Percentiles rank a stretch among this genome's conserved stretches.
Conservation (phyloP, 2,797 vertebrate genomes). For the Labroides dimidiatus region DNA sequence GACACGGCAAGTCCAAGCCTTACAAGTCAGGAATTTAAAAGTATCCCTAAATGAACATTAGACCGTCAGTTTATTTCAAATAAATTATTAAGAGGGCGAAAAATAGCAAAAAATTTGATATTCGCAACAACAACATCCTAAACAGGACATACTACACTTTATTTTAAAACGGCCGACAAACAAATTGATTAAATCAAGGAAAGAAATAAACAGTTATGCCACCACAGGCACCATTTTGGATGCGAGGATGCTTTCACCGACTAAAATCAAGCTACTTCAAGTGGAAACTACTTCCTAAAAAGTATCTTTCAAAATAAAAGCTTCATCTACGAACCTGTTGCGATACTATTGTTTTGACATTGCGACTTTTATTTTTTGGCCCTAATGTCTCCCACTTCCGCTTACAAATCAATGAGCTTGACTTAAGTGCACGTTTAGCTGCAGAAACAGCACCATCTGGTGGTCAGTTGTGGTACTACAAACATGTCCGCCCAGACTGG, state of each 20-base stretch:
- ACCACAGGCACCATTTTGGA: constrained; percentile 23
- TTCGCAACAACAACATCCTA: too few relatives aligned
- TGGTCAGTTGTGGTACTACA: neutral
- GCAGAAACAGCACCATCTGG: constrained; percentile 59
- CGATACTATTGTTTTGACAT: rapidly evolving
- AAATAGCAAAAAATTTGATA: too few relatives aligned
- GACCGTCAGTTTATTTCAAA: too few relatives aligned
- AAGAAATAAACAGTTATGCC: neutral
- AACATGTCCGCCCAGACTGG: constrained; percentile 69
- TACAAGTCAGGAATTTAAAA: too few relatives aligned
- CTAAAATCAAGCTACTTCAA: rapidly evolving
- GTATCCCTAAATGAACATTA: too few relatives aligned
- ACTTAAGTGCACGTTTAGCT: too few relatives aligned
- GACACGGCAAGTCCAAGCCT: too few relatives aligned
- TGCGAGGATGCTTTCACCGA: neutral
- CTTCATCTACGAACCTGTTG: rapidly evolving
- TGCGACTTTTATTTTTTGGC: constrained; percentile 24
- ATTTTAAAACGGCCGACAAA: too few relatives aligned
- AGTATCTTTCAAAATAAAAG: constrained; percentile 34
- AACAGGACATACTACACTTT: too few relatives aligned
- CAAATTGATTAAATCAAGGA: too few relatives aligned
- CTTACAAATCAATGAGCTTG: rapidly evolving
- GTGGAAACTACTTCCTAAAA: rapidly evolving
- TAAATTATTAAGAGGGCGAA: too few relatives aligned
- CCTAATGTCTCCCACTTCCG: rapidly evolving